Evolutionary conservation across 2,113 vertebrate species (phyloP), one percentile per base, ranked within the genome.

Genomic region (Azemiops feae): DNA sequence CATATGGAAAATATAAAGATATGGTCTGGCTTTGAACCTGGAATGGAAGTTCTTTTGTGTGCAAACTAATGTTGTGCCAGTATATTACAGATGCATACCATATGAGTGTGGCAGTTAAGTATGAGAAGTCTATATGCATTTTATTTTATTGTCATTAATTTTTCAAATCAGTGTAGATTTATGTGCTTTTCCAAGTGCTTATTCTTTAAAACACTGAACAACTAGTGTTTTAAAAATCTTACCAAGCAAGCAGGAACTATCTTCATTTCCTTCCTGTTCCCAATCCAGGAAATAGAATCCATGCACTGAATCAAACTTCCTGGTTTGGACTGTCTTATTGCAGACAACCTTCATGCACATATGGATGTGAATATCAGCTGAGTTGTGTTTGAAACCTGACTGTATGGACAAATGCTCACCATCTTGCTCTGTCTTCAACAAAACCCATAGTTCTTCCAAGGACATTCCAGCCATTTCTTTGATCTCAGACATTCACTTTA

Each of bases 31-130:
- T 96, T 95, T 95, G 96, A 94, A 96, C 91, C 93, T 88, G 89
- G 91, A 91, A 95, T 88, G 89, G 91, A 91, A 95, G 94, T 92
- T 93, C 93, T 95, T 96, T 0, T 4, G 93, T 88, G 1, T 91
- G 89, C 64, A 34, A 94, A 0, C 0, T 8, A 93, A 91, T 0
- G 0, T n/a, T 4, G 4, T 96, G 93, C 95, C 94, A 91, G 91
- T 3, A 0, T 55, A 92, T 86, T 94, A 54, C 97, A 97, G 89
- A 93, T 98, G 97, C 95, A 93, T 85, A n/a, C 97, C 97, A 97
- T 96, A 96, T 97, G 97, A 98, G 95, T 92, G 93, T 97, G 92
- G 89, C 89, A 93, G 91, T 93, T 93, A 90, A 58, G 16, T 43
- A 90, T 60, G 94, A 96, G 93, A 94, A 94, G 89, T 85, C 96